A percentile compares a stretch with the other conserved stretches of the same genome.
Conservation (phyloP, 2,113 vertebrate genomes). For the Cavia porcellus region DNA sequence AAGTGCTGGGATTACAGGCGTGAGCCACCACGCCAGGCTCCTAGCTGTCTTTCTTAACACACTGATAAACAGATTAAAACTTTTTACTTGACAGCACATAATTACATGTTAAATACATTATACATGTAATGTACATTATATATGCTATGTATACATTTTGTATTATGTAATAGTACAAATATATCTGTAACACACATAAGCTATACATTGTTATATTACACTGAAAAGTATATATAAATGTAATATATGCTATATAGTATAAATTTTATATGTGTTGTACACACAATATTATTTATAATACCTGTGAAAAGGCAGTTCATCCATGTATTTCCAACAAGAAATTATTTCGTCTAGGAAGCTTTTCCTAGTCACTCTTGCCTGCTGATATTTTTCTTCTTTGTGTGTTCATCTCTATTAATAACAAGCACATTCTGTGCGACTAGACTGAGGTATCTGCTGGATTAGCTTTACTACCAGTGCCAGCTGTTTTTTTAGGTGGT, state of each 20-base stretch:
- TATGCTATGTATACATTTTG: neutral
- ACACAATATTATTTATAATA: neutral
- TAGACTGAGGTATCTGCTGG: neutral
- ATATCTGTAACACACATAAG: neutral
- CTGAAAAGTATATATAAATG: neutral
- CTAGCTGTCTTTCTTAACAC: neutral
- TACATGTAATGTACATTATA: neutral
- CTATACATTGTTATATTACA: neutral
- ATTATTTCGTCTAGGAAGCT: neutral
- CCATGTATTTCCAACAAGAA: neutral
- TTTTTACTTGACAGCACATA: neutral
- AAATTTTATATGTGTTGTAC: neutral
- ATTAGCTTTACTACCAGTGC: neutral
- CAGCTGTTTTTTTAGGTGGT: neutral
- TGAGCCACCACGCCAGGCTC: no score
- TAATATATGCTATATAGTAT: neutral
- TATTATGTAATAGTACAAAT: neutral
- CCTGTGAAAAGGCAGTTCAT: neutral
- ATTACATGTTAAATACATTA: neutral
- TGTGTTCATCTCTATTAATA: neutral
- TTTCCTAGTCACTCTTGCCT: neutral
- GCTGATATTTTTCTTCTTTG: neutral
- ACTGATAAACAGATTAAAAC: neutral
- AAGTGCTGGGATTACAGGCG: no score
- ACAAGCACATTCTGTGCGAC: neutral